Conservation (phyloP, 30 jellyfish, hydroid and myxozoan genomes). For the Cassiopea xamachana region DNA sequence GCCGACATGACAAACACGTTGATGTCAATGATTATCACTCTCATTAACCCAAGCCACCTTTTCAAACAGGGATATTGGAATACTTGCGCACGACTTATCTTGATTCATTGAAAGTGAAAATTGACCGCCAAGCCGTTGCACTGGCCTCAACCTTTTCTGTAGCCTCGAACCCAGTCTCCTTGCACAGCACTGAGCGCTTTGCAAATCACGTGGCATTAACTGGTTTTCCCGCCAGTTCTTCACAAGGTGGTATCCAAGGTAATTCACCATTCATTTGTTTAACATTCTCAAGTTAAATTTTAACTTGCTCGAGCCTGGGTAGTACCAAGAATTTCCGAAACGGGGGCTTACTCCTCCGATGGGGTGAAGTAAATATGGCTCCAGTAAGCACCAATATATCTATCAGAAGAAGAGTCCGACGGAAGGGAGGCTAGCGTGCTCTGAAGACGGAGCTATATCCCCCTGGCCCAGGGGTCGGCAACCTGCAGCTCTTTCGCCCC, state of each 20-base stretch:
- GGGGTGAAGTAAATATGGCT: no score
- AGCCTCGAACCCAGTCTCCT: slow-evolving; percentile 46
- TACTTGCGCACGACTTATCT: slow-evolving; percentile 76
- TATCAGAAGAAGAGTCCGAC: no score
- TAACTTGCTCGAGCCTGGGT: no score
- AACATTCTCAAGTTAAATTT: neutral
- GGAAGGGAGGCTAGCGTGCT: no score
- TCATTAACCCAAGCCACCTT: neutral
- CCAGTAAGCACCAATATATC: no score
- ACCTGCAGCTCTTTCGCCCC: no score
- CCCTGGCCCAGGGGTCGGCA: no score
- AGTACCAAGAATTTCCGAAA: no score
- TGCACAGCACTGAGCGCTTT: slow-evolving; percentile 51
- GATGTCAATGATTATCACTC: no score
- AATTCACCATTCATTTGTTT: neutral
- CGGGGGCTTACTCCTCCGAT: no score
- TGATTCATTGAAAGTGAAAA: slow-evolving; percentile 61
- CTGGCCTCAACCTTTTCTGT: slow-evolving; percentile 69
- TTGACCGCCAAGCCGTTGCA: slow-evolving; percentile 79
- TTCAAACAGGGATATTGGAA: slow-evolving; percentile 59
- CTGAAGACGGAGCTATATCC: no score
- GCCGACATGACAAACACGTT: no score
- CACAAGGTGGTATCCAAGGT: slow-evolving; percentile 42
- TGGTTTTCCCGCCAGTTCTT: slow-evolving; percentile 24
- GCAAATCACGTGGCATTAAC: slow-evolving; percentile 33